Evolutionary conservation across 2,888 invertebrate genomes (phyloP).

Genomic region (Hypolimnas misippus): DNA sequence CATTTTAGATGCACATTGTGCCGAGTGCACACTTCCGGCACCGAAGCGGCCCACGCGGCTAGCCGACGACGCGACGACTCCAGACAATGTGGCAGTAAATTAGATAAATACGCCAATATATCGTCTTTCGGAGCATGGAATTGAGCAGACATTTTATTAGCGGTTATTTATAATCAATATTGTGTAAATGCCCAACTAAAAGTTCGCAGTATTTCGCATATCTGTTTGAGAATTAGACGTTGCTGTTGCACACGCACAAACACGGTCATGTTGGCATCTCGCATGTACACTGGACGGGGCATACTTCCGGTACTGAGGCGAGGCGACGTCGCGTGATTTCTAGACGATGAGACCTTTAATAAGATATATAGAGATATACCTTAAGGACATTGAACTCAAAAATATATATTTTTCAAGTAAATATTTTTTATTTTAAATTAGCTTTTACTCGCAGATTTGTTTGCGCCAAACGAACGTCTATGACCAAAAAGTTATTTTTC

Average conservation of each 20-base stretch:
- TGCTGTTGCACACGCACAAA: background rate
- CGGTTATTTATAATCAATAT: constrained; percentile 27
- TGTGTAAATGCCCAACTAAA: background rate
- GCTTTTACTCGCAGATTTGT: background rate
- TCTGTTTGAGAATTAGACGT: background rate
- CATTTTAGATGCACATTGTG: constrained; percentile 61
- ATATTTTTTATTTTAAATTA: background rate
- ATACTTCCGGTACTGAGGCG: constrained; percentile 44
- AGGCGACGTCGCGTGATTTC: constrained; percentile 15
- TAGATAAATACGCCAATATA: constrained; percentile 42
- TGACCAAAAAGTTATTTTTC: too few species aligned
- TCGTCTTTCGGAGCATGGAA: constrained; percentile 36
- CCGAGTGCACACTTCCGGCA: constrained; percentile 63
- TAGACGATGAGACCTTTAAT: constrained; percentile 12
- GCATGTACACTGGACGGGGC: constrained; percentile 58
- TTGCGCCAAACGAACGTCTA: too few species aligned
- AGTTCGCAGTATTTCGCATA: background rate
- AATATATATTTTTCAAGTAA: background rate
- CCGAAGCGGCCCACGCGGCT: constrained; percentile 42
- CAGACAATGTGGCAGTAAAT: constrained; percentile 45
- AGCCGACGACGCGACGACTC: constrained; percentile 37
- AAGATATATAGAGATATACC: constrained; percentile 2
- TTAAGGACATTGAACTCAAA: background rate
- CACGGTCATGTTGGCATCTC: constrained; percentile 60
- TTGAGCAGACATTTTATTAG: constrained; percentile 53